A percentile compares a stretch with the other conserved stretches of the same genome.
Conservation (phyloP, 2,113 vertebrate genomes). For the Heteronetta atricapilla region DNA sequence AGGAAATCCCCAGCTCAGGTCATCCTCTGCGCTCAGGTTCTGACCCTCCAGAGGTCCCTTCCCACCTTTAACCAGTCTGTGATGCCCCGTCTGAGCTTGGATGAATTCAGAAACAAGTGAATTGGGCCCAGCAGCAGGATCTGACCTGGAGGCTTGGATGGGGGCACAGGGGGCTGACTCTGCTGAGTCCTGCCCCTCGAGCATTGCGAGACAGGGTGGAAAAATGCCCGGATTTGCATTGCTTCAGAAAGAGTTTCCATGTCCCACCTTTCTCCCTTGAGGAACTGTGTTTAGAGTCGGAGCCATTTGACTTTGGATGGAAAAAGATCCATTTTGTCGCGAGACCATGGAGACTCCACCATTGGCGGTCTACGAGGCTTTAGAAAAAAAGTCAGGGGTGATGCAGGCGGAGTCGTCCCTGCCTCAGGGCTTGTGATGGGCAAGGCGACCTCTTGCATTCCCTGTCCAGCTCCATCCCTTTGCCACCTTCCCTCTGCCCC, state of each 20-base stretch:
- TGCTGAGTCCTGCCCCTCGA: neutral
- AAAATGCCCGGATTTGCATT: neutral
- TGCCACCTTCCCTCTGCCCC: neutral
- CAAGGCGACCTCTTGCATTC: neutral
- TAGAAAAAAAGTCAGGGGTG: neutral
- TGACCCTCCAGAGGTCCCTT: neutral
- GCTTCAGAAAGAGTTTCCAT: neutral
- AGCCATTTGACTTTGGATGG: neutral
- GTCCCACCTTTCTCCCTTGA: neutral
- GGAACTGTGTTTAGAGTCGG: neutral
- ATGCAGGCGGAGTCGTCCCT: neutral
- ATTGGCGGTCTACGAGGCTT: neutral
- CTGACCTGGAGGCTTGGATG: neutral
- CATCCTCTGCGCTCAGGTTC: neutral
- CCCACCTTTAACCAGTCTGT: neutral
- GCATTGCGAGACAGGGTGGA: neutral
- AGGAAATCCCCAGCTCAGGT: neutral
- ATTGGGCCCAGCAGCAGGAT: neutral
- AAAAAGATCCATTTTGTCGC: rapidly evolving
- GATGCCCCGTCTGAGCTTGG: neutral
- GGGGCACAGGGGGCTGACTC: neutral
- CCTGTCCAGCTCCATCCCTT: neutral
- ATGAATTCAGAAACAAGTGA: neutral
- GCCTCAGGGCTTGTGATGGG: rapidly evolving
- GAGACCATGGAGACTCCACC: rapidly evolving